Conservation (phyloP, 2,888 invertebrate species). For the Sclerodermus sp. region DNA sequence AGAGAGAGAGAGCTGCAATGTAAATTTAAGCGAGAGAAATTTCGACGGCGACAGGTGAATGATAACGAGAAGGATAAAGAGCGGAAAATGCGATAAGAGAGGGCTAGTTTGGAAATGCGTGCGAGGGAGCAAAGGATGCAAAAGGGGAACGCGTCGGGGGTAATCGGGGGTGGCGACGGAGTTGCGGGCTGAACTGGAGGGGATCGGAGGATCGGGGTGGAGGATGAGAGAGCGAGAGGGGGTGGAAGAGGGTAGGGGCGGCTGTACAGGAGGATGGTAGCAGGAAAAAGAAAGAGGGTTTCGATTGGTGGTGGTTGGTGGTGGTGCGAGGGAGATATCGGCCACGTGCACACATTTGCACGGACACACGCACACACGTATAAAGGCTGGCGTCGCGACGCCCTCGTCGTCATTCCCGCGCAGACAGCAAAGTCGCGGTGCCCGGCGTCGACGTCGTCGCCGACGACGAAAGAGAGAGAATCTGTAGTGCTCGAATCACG, state of each 20-base stretch:
- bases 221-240: slow-evolving; percentile 1
- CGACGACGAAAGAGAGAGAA: not conserved
- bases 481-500: slow-evolving; percentile 2
- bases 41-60: too few species aligned
- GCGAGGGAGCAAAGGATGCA: too few species aligned
- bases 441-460: slow-evolving; percentile 14
- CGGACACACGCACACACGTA: slow-evolving; percentile 29
- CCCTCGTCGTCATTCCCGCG: slow-evolving; percentile 50
- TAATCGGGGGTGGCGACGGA: too few species aligned
- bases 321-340: slow-evolving; percentile 12
- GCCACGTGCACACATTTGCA: slow-evolving; percentile 14
- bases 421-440: slow-evolving; percentile 41
- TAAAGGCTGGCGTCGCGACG: slow-evolving; percentile 50
- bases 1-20: not conserved
- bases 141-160: too few species aligned
- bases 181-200: too few species aligned
- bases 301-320: slow-evolving; percentile 7
- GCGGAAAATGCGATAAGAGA: too few species aligned
- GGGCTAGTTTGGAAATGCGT: too few species aligned
- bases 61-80: too few species aligned
- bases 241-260: not conserved
- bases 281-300: not conserved
- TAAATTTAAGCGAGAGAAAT: too few species aligned
- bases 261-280: too few species aligned
- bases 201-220: too few species aligned